Conservation (phyloP, 1,140 invertebrate genomes). For the Neodiprion lecontei region DNA sequence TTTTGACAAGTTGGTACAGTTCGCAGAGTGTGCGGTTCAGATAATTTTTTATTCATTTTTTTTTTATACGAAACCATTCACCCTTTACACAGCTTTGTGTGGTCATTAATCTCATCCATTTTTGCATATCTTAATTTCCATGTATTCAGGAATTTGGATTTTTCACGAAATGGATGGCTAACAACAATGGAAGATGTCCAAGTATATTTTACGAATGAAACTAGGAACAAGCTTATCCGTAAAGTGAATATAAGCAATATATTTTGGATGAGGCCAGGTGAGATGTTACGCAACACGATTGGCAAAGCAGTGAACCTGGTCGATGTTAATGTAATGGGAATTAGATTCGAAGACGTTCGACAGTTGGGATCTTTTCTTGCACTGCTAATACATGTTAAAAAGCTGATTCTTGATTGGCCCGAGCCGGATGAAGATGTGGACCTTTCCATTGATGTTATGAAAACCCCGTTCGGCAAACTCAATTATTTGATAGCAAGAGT, state of each 20-base stretch:
- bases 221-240: background rate
- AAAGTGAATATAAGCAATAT: background rate
- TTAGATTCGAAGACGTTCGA: background rate
- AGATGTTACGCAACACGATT: background rate
- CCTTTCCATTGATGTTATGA: background rate
- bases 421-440: background rate
- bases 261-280: background rate
- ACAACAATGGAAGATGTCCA: background rate
- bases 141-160: background rate
- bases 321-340: background rate
- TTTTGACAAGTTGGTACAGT: too few species aligned
- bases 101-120: background rate
- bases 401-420: background rate
- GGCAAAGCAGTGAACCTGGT: background rate
- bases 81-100: background rate
- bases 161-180: background rate
- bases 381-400: background rate
- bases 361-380: background rate
- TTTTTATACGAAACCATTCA: background rate
- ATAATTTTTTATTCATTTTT: background rate
- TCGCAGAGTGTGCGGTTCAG: background rate
- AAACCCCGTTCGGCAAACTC: background rate
- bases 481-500: background rate
- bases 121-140: background rate
- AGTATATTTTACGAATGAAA: background rate